Percentiles rank a stretch among this genome's conserved stretches.
These are phyloP conservation scores for Dasypus novemcinctus DNA, from an alignment of 2,113 vertebrate species.

Conservation along the genomic window DNA sequence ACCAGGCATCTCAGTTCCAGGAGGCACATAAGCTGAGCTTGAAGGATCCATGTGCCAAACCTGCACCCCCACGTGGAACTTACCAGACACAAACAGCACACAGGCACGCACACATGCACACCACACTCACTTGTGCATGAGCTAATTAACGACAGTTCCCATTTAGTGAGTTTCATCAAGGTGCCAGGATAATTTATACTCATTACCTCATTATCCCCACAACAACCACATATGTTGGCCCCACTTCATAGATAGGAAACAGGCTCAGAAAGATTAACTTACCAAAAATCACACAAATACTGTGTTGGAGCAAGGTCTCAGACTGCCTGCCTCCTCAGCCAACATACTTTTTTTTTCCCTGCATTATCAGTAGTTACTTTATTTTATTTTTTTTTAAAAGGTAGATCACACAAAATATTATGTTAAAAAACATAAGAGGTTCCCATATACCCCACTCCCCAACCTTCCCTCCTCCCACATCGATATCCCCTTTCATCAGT, in stretches of 20 bases:
- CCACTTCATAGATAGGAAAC: not conserved
- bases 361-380: too few relatives aligned
- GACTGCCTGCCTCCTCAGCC: not conserved
- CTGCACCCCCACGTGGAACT: not conserved
- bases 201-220: not conserved
- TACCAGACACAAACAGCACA: fast-evolving
- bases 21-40: not conserved
- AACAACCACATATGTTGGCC: not conserved
- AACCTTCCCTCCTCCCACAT: too few relatives aligned
- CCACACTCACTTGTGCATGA: not conserved
- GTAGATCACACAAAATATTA: too few relatives aligned
- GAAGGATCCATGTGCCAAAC: not conserved
- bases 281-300: not conserved
- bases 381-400: too few relatives aligned
- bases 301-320: not conserved
- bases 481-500: too few relatives aligned
- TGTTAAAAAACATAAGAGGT: too few relatives aligned
- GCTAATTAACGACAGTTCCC: not conserved
- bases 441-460: too few relatives aligned
- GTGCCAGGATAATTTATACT: not conserved
- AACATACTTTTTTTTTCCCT: too few relatives aligned
- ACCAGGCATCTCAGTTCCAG: not conserved
- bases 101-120: too few relatives aligned
- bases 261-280: not conserved
- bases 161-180: not conserved